These are phyloP conservation scores for Ictidomys tridecemlineatus DNA, from an alignment of 2,113 vertebrate genomes.

Conservation along the genomic window DNA sequence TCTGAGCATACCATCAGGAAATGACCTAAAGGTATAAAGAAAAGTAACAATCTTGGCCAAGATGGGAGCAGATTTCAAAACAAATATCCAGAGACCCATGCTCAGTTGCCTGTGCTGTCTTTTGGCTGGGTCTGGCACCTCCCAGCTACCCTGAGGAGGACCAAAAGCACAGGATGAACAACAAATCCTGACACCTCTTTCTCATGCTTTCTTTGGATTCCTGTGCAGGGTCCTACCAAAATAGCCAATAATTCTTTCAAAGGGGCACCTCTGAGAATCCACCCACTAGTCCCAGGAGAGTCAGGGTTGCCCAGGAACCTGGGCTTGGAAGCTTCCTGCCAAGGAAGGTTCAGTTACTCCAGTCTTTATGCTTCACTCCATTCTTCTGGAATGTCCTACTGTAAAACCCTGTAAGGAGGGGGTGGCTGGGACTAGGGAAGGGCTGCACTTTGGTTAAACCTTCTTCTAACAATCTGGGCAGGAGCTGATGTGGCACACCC, in stretches of 20 bases:
- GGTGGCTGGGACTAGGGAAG: background rate
- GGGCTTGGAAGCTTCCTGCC: background rate
- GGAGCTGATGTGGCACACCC: constrained; percentile 86
- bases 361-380: background rate
- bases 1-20: background rate
- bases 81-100: background rate
- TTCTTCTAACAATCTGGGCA: constrained; percentile 20
- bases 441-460: background rate
- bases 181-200: background rate
- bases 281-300: background rate
- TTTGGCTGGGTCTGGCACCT: background rate
- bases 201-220: background rate
- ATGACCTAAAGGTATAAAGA: background rate
- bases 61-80: background rate
- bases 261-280: background rate
- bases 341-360: background rate
- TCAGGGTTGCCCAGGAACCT: background rate
- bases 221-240: background rate
- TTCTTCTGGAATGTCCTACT: background rate
- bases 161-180: background rate
- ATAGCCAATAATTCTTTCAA: background rate
- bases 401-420: too few species aligned
- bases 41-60: background rate
- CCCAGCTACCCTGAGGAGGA: background rate
- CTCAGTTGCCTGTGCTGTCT: background rate